Evolutionary conservation across 2,113 vertebrate genomes (phyloP).

Genomic region (Gasterosteus nipponicus): DNA sequence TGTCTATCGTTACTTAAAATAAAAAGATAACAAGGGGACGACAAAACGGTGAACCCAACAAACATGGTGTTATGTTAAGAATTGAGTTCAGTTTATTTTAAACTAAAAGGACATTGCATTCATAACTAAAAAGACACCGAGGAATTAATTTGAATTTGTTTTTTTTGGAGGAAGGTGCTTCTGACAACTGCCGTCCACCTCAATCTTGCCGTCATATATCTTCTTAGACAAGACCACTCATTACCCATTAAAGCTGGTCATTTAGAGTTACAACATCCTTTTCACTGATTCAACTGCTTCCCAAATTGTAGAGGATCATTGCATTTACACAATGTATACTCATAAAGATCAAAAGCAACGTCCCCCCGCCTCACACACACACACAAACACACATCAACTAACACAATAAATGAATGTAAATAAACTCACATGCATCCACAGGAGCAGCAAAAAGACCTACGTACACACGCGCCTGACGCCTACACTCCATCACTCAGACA

Average conservation of each 20-base stretch:
- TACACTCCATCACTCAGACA: constrained; percentile 15
- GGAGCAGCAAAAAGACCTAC: constrained; percentile 4
- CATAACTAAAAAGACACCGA: constrained; percentile 23
- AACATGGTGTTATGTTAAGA: too few relatives aligned
- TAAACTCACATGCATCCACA: constrained; percentile 19
- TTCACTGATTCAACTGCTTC: constrained; percentile 16
- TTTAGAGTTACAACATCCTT: constrained; percentile 40
- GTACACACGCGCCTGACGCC: constrained; percentile 23
- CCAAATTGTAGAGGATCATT: constrained; percentile 39
- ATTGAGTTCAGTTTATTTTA: too few relatives aligned
- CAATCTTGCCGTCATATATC: constrained; percentile 17
- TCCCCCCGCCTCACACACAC: neutral
- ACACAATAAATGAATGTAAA: constrained; percentile 11
- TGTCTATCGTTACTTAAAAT: too few relatives aligned
- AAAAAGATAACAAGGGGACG: too few relatives aligned
- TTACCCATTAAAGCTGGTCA: constrained; percentile 44
- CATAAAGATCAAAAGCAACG: constrained; percentile 28
- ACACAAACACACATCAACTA: neutral
- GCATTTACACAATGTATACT: neutral
- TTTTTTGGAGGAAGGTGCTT: constrained; percentile 22
- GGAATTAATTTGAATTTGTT: neutral
- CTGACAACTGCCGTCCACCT: constrained; percentile 17
- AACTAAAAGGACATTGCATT: constrained; percentile 12
- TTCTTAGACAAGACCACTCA: constrained; percentile 44
- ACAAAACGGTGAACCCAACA: too few relatives aligned